These are phyloP conservation scores for Bilobella aurantiaca DNA, from an alignment of 1,140 invertebrate genomes.

Conservation along the genomic window DNA sequence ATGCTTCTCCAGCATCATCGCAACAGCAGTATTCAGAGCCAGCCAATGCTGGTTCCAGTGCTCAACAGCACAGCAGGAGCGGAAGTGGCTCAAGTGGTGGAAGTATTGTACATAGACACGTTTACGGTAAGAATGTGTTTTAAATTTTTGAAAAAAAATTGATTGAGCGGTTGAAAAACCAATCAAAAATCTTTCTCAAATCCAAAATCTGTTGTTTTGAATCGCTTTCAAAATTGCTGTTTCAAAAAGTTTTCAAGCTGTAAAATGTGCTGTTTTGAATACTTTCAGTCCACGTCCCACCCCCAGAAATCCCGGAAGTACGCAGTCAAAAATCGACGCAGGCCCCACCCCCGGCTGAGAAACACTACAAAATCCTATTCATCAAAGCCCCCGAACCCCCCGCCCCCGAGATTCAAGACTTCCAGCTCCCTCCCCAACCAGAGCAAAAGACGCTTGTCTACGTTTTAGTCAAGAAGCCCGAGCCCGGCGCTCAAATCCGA, in stretches of 20 bases:
- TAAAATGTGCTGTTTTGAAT: neutral
- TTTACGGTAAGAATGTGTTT: slow-evolving; percentile 55
- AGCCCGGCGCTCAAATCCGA: slow-evolving; percentile 65
- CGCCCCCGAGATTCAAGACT: slow-evolving; percentile 60
- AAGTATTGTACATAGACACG: slow-evolving; percentile 71
- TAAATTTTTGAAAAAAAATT: too few relatives aligned
- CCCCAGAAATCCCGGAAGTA: slow-evolving; percentile 61
- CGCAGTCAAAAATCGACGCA: slow-evolving; percentile 45
- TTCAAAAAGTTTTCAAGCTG: neutral
- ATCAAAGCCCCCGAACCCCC: slow-evolving; percentile 73
- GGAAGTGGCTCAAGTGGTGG: slow-evolving; percentile 36
- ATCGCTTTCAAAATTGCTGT: neutral
- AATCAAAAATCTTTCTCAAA: neutral
- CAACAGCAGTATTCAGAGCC: slow-evolving; percentile 37
- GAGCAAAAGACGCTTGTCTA: slow-evolving; percentile 81
- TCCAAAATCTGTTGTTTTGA: neutral
- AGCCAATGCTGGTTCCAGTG: slow-evolving; percentile 37
- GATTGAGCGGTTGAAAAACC: too few relatives aligned
- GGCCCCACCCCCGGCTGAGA: slow-evolving; percentile 55
- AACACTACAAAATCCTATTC: slow-evolving; percentile 81
- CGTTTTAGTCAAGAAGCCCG: slow-evolving; percentile 76
- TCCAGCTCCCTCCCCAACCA: slow-evolving; percentile 63
- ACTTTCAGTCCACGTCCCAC: slow-evolving; percentile 63
- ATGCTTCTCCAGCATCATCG: slow-evolving; percentile 35
- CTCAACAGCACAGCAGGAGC: slow-evolving; percentile 35